Base-by-base conservation (phyloP, 2,113 vertebrate species). In the Otolemur garnettii region DNA sequence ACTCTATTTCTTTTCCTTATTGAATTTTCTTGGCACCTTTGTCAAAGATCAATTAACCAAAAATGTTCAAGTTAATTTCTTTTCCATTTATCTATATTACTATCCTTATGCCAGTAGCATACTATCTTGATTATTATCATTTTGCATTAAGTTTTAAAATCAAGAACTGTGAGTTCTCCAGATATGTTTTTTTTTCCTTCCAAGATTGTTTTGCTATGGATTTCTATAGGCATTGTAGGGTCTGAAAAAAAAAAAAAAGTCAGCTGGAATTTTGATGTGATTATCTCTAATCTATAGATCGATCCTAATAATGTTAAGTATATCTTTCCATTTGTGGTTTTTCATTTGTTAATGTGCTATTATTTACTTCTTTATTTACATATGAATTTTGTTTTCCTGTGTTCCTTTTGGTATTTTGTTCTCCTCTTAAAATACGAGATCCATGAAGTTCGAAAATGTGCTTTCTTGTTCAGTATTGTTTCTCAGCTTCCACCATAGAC, bases 101-200 rank as follows among this genome's bases (percentile, higher is more conserved):
- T 62, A 33, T 66, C 12, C 45, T 42, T n/a, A 53, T 11, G 1
- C 11, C 26, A 60, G 4, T 57, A 69, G 21, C 30, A 21, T 19
- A 42, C 10, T 89, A 38, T 66, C 28, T 0, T 69, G 6, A 84
- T 59, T 78, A 59, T 30, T 60, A 7, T 17, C 5, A 17, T 74
- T 92, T 66, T 82, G 28, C 53, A 7, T 62, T 78, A 81, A 42
- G 30, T 62, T 94, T 89, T 95, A 24, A 92, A 92, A 82, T 60
- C 22, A 72, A 30, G 7, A 91, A 26, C 10, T 55, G 1, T 88
- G 59, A 89, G 14, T 86, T 90, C 30, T 87, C 11, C 1, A 19
- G 17, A 55, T 68, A n/a, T 5, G 18, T n/a, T 82, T 8, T 62
- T 53, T 35, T 55, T 33, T 17, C 4, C 30, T 38, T 22, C 26